Base-by-base conservation (phyloP, 2,113 vertebrate species). In the Dicerorhinus sumatrensis region DNA sequence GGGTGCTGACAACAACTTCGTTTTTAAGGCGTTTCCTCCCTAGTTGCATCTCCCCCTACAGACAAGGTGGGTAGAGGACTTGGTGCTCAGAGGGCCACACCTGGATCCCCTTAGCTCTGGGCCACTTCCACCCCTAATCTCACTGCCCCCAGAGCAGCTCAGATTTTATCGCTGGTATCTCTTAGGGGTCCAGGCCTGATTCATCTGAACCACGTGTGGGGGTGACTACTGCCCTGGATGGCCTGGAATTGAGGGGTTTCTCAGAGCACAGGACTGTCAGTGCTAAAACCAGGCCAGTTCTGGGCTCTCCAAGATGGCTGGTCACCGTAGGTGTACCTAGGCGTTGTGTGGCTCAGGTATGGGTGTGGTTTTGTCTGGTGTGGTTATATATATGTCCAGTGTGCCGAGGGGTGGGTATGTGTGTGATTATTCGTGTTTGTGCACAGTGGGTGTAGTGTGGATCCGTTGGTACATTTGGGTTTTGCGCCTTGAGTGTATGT, bases 11-110 rank as follows among this genome's bases (percentile, higher is more conserved):
- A 85, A 14, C 14, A 86, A 29, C 62, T 95, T 69, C 56, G 18
- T 88, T 86, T 91, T 82, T 79, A 75, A 92, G 36, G 8, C 10
- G 46, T 93, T 51, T 85, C 51, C 65, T 90, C 85, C 73, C 36
- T 7, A 83, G 39, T 18, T 58, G 18, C 31, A 16, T 58, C 39
- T 86, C 51, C 33, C 17, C 23, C 16, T 91, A 5, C 3, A 76
- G 70, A 85, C 5, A 27, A 81, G 20, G 31, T 13, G 11, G n/a
- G 12, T 5, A 42, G 4, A 13, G 73, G 69, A 14, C 42, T 63
- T 56, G 42, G 60, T 14, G 9, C n/a, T 63, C 67, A 36, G 27
- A 27, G 58, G 93, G 31, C 11, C 29, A 42, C 2, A 16, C 29
- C 33, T n/a, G 60, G 42, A 51, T 39, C 67, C n/a, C 36, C 72